Evolutionary conservation across 2,797 vertebrate species (phyloP), one percentile per base, ranked within the genome.

Genomic region (Remorina albescens): DNA sequence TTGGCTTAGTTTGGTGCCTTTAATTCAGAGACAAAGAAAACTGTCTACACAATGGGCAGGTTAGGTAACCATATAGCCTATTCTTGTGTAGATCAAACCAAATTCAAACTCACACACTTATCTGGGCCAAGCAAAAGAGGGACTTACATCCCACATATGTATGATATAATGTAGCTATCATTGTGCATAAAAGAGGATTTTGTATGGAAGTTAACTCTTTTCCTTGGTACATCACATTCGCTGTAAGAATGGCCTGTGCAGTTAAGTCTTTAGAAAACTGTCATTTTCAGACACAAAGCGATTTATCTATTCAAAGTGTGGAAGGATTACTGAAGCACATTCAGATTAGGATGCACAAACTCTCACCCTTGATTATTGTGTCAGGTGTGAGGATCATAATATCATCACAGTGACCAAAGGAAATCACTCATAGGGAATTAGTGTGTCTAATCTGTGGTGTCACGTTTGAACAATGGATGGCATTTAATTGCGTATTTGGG

Each of bases 151-250:
- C 58, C 71, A 28, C 16, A 70, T 67, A 74, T 81, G 76, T 63
- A 42, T 46, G 68, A 61, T 82, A 76, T 63, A 64, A 80, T 32
- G 63, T 63, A 47, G 21, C 28, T 62, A 41, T 23, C 42, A 71
- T 44, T 75, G 55, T 67, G 69, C 39, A 66, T 61, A 23, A 73
- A 81, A 81, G 49, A 83, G 69, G 61, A 87, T 78, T 85, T 73
- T 67, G 32, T 34, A 44, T 56, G 32, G 28, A 36, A 54, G 51
- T 60, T 50, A 58, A 58, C 47, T 83, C 28, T 46, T 80, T 76
- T 68, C 19, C 16, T 49, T 16, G 4, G 36, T 54, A 36, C 30
- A 74, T 59, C 23, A 70, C 28, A 76, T 66, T 63, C 10, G 28
- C 42, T 62, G 63, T 19, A 55, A 67, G 10, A 70, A 63, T 41